Conservation (phyloP, 2,797 vertebrate species). For the Crocidura indochinensis region DNA sequence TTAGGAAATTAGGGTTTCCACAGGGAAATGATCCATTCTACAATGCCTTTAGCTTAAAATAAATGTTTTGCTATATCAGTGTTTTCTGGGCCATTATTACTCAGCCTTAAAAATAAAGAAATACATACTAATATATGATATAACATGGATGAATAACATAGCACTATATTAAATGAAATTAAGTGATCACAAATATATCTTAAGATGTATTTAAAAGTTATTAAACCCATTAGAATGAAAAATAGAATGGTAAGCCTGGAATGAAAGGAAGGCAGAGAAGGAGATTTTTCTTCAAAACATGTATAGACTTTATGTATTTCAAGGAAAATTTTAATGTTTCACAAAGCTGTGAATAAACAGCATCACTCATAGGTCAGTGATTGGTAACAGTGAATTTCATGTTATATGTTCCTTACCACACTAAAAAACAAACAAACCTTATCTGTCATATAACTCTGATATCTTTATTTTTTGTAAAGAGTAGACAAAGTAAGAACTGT, state of each 20-base stretch:
- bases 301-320: background rate
- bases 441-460: too few relatives aligned
- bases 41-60: background rate
- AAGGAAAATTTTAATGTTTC: background rate
- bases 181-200: background rate
- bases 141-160: background rate
- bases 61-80: background rate
- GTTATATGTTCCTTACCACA: too few relatives aligned
- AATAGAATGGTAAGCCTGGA: background rate
- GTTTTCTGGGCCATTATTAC: background rate
- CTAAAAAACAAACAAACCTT: too few relatives aligned
- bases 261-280: rapidly evolving
- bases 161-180: background rate
- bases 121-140: background rate
- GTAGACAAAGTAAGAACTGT: too few relatives aligned
- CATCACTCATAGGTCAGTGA: too few relatives aligned
- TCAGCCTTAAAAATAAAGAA: background rate
- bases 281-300: background rate
- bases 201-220: background rate
- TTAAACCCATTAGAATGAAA: background rate
- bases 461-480: too few relatives aligned
- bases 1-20: background rate
- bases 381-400: too few relatives aligned
- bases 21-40: background rate
- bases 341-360: too few relatives aligned